These are phyloP conservation scores for Phorcus lineatus DNA, from an alignment of 2,888 invertebrate species.

Conservation along the genomic window DNA sequence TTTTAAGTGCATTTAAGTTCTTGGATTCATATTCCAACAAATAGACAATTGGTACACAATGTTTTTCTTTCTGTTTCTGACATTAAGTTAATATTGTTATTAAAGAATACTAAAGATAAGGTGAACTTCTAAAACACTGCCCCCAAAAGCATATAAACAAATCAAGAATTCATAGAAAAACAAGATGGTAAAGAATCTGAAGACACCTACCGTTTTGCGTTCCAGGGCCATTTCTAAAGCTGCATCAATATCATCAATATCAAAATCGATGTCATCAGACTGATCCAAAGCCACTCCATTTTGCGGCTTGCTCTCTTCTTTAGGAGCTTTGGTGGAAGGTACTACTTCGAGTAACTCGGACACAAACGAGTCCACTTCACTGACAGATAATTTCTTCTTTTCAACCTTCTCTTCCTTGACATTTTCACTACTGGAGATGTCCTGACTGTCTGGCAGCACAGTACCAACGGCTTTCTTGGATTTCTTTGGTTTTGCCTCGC, in stretches of 20 bases:
- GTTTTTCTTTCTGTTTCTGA: neutral
- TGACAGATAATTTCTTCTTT: neutral
- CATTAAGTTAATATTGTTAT: too few relatives aligned
- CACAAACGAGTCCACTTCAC: slow-evolving; percentile 4
- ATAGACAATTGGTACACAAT: too few relatives aligned
- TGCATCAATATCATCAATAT: slow-evolving; percentile 72
- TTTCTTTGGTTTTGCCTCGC: slow-evolving; percentile 13
- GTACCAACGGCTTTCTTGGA: neutral
- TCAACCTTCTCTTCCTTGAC: neutral
- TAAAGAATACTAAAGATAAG: neutral
- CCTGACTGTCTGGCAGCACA: slow-evolving; percentile 28
- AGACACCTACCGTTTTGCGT: slow-evolving; percentile 56
- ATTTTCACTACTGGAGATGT: neutral
- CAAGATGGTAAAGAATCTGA: neutral
- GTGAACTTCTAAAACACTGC: neutral
- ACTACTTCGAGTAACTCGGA: slow-evolving; percentile 22
- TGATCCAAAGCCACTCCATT: neutral
- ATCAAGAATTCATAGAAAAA: neutral
- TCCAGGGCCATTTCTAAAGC: slow-evolving; percentile 71
- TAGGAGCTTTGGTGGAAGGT: slow-evolving; percentile 22
- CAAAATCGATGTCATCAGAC: slow-evolving; percentile 58
- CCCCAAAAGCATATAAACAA: neutral
- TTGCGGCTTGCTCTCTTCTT: neutral
- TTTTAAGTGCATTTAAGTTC: too few relatives aligned
- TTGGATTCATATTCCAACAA: too few relatives aligned